Base-by-base conservation (phyloP, 2,113 vertebrate species). In the Colossoma macropomum region DNA sequence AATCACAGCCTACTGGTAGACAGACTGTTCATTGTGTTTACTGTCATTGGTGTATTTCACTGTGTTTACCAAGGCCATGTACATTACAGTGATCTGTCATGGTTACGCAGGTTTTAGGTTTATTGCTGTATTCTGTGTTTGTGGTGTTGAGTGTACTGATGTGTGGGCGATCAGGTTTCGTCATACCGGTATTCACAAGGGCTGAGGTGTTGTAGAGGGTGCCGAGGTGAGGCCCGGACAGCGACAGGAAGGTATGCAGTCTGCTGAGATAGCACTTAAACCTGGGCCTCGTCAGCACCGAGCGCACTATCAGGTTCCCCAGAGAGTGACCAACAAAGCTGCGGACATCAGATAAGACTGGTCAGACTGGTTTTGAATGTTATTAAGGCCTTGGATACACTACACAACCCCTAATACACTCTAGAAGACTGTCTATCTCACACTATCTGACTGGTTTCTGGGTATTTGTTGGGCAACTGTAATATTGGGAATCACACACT, bases 241-340 rank as follows among this genome's bases (percentile, higher is more conserved):
- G 95, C 62, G 98, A 99, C 0, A 99, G 95, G 91, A 99, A 99
- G 45, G 98, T 99, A 83, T 99, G 96, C 87, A 99, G 95, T 88
- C 95, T 96, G 94, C 89, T 95, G 92, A 99, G 96, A 94, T 98
- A 99, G 95, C 95, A 97, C 87, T 97, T 98, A 91, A 99, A 99
- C 86, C 97, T 95, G 86, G 96, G 97, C 88, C 97, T 95, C 71
- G 97, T 97, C 80, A 99, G 94, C 77, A 99, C 98, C 68, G 98
- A 99, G 86, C 98, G 97, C 82, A 99, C 98, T 80, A 99, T 99
- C 92, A 99, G 95, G 89, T 99, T 99, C 88, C 98, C 98, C 92
- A 99, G 90, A 0, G 98, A 99, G 92, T 99, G 98, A 88, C 98
- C 98, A 86, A 99, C 97, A 93, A 99, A 99, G 91, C 98, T 99